Percentiles rank a stretch among this genome's conserved stretches.
Evolutionary conservation across 2,797 vertebrate genomes (phyloP).

Genomic region (Ataeniobius toweri): DNA sequence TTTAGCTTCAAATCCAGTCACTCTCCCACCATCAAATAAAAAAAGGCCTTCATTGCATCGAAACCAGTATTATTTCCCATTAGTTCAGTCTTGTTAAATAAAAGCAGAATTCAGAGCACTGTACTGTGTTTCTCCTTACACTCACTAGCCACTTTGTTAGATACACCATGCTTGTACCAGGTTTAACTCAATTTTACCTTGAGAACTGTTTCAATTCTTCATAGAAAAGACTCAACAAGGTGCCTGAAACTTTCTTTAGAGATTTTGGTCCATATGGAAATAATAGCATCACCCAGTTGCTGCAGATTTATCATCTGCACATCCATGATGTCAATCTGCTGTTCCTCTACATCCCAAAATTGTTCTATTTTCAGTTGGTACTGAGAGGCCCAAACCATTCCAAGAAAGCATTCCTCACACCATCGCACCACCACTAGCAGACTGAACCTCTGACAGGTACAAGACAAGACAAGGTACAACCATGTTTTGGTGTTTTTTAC

Average conservation of each 20-base stretch:
- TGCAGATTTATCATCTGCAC: neutral
- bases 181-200: neutral
- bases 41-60: conserved; percentile 23
- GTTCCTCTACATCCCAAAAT: neutral
- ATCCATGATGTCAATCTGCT: neutral
- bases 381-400: neutral
- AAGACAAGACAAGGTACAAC: neutral
- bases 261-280: neutral
- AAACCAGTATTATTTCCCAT: conserved; percentile 51
- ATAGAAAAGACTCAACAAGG: neutral
- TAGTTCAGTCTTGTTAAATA: conserved; percentile 50
- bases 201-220: neutral
- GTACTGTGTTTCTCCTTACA: neutral
- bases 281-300: neutral
- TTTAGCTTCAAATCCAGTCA: conserved; percentile 22
- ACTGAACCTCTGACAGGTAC: neutral
- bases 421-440: neutral
- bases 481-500: neutral
- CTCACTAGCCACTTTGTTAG: neutral
- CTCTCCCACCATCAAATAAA: conserved; percentile 27
- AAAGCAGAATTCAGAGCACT: conserved; percentile 12
- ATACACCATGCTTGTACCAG: neutral
- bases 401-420: neutral
- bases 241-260: neutral
- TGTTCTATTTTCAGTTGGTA: neutral